phyloP scores from a whole-genome alignment of 2,113 vertebrate genomes.

The Eonycteris spelaea region DNA sequence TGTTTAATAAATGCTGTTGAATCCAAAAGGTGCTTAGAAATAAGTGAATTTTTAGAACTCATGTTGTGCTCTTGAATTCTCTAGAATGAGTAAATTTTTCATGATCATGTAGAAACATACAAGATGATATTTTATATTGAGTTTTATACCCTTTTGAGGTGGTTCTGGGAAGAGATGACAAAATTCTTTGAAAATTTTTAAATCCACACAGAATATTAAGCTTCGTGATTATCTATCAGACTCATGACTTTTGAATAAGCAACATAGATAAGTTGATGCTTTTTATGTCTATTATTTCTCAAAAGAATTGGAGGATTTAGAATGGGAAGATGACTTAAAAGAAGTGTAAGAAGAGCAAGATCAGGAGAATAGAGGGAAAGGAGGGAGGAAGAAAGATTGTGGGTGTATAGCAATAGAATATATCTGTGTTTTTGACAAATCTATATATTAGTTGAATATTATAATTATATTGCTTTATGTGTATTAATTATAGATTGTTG shows the following conservation, averaged over 20 bases:
- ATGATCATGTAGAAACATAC: background rate
- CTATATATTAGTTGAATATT: background rate
- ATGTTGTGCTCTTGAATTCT: background rate
- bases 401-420: background rate
- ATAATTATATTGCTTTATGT: background rate
- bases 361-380: slow-evolving; percentile 20
- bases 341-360: background rate
- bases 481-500: background rate
- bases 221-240: background rate
- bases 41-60: background rate
- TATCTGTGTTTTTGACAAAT: background rate
- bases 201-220: background rate
- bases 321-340: slow-evolving; percentile 31
- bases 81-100: background rate
- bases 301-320: slow-evolving; percentile 35
- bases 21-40: background rate
- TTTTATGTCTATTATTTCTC: slow-evolving; percentile 23
- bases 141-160: background rate
- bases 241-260: background rate
- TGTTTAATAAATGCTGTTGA: background rate
- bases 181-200: background rate
- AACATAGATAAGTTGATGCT: background rate
- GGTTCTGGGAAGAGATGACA: background rate
- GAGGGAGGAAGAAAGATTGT: background rate
- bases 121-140: background rate